These are phyloP conservation scores for Drosophila sp. DNA, from an alignment of 1,140 invertebrate genomes.

Conservation along the genomic window DNA sequence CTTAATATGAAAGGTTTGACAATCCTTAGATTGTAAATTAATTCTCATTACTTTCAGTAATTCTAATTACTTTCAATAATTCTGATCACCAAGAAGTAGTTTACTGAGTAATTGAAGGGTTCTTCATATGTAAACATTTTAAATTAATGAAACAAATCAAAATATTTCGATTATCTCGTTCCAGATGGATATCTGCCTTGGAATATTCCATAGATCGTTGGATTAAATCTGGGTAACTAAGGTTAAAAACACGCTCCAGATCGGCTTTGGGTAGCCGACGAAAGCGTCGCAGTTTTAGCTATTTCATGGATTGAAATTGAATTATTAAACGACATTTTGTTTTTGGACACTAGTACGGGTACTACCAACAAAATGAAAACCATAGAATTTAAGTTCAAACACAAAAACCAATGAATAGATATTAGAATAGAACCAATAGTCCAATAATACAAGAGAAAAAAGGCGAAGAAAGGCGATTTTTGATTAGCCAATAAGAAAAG, in stretches of 20 bases:
- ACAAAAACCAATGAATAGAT: constrained; percentile 39
- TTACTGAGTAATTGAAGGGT: neutral
- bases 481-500: constrained; percentile 57
- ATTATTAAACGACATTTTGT: constrained; percentile 15
- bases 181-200: constrained; percentile 95
- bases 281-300: constrained; percentile 76
- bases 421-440: constrained; percentile 52
- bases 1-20: no score
- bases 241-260: constrained; percentile 74
- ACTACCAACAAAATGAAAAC: constrained; percentile 51
- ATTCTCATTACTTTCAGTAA: neutral
- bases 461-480: constrained; percentile 32
- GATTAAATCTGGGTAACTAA: constrained; percentile 94
- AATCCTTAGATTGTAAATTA: no score
- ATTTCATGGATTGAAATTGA: constrained; percentile 68
- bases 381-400: constrained; percentile 26
- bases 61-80: neutral
- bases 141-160: neutral
- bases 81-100: no score
- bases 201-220: constrained; percentile 98
- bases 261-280: constrained; percentile 60
- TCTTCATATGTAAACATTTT: neutral
- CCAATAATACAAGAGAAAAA: constrained; percentile 13
- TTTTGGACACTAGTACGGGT: constrained; percentile 75
- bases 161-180: constrained; percentile 67